Percentiles rank a stretch among this genome's conserved stretches.
Conservation (phyloP, 2,113 vertebrate species). For the Brienomyrus brachyistius region DNA sequence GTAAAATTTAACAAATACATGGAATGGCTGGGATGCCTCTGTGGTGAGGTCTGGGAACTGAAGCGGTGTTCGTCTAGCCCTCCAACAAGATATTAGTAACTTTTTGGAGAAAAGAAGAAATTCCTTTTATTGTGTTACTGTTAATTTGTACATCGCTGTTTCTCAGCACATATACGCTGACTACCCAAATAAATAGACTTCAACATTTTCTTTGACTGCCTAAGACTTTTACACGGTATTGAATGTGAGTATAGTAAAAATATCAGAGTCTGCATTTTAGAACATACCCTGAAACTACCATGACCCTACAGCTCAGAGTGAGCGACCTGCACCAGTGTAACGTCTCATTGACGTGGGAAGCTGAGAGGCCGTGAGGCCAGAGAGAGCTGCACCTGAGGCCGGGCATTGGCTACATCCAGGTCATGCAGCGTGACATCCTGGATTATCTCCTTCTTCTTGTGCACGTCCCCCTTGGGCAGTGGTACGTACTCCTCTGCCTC, state of each 20-base stretch:
- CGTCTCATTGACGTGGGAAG: neutral
- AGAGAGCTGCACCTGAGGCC: constrained; percentile 75
- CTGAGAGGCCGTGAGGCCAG: neutral
- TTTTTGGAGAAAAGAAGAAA: neutral
- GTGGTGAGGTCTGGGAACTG: neutral
- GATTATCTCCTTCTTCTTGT: constrained; percentile 99
- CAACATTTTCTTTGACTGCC: neutral
- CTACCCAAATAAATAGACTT: neutral
- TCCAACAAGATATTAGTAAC: neutral
- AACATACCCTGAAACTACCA: neutral
- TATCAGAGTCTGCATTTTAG: neutral
- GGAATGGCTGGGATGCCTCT: neutral
- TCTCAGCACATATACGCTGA: neutral
- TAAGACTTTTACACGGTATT: neutral
- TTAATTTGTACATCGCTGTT: neutral
- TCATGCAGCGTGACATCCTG: constrained; percentile 97
- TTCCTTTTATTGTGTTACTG: neutral
- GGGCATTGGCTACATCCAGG: constrained; percentile 88
- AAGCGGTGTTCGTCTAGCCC: neutral
- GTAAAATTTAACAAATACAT: neutral
- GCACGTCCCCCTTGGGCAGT: constrained; percentile 93
- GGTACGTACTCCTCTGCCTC: constrained; percentile 98
- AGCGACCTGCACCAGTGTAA: neutral
- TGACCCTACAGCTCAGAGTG: neutral
- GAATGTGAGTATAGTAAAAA: neutral